Evolutionary conservation across 2,113 vertebrate species (phyloP).

Genomic region (Rhagologus leucostigma): DNA sequence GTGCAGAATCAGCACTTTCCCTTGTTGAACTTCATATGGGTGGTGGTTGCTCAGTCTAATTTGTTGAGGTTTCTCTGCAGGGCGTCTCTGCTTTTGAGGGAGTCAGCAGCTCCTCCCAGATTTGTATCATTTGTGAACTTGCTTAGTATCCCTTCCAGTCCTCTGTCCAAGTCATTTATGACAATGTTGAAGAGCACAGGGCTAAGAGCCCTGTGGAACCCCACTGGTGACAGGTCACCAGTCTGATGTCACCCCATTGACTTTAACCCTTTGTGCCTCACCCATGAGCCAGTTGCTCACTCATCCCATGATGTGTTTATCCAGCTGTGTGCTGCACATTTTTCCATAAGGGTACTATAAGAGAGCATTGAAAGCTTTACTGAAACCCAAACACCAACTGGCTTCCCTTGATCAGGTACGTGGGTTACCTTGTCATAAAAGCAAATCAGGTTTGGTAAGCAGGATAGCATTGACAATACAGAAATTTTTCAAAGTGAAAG

Average conservation of each 20-base stretch:
- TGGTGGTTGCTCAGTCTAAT: too few relatives aligned
- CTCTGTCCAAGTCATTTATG: accelerated
- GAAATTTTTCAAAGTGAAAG: neutral
- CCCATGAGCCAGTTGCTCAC: accelerated
- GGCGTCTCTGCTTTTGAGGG: accelerated
- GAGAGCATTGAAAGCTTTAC: neutral
- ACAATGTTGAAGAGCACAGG: neutral
- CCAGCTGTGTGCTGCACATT: neutral
- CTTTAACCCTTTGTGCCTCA: accelerated
- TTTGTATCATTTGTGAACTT: neutral
- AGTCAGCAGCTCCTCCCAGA: neutral
- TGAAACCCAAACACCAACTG: neutral
- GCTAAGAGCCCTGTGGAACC: neutral
- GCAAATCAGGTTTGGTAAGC: neutral
- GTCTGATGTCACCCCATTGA: too few relatives aligned
- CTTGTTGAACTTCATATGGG: neutral
- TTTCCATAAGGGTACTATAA: neutral
- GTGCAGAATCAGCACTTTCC: accelerated
- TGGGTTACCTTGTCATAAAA: neutral
- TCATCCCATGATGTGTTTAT: neutral
- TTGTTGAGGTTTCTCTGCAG: neutral
- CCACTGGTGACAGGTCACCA: neutral
- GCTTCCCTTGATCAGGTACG: neutral
- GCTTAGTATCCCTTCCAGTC: neutral
- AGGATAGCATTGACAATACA: neutral